Evolutionary conservation across 2,113 vertebrate genomes (phyloP), one percentile per base, ranked within the genome.

Genomic region (Gadus macrocephalus): DNA sequence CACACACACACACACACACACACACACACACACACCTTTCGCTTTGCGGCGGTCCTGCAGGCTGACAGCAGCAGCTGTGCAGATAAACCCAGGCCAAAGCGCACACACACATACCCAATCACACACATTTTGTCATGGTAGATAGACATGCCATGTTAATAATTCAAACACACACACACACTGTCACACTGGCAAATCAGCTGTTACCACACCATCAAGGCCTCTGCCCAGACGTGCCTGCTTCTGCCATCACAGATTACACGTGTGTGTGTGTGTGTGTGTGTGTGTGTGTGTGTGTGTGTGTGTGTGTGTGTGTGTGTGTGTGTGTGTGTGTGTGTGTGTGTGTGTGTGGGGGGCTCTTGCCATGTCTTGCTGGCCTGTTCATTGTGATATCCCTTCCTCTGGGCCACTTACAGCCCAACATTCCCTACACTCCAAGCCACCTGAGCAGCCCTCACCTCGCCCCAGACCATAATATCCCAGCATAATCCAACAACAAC

Each of bases 171-270:
- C 65, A 25, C 16, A 60, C 67, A 35, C 68, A 69, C 58, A 74
- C 14, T 65, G 77, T 78, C 82, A 87, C 79, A 85, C 78, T 81
- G 75, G 72, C 85, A 86, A 86, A 68, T 69, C 61, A 69, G 88
- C 87, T 89, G 87, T 89, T 86, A 87, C 82, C 85, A 81, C 78
- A 86, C 73, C 62, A 76, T 71, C 78, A 86, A 79, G 79, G 81
- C 64, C 38, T 22, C n/a, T 89, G 89, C 87, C 86, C 87, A 79
- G 85, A 73, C 83, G 75, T 74, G 82, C 81, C 74, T 81, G 72
- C 78, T 71, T 74, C 86, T 89, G 87, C 82, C 87, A 89, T 83
- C 63, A 66, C 68, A 85, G 83, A 88, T 91, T 87, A 87, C 74
- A 79, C 72, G 20, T 58, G 61, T 49, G 35, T 38, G 35, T 55